Conservation (phyloP, 2,888 invertebrate genomes). For the Pachliopta kotzebuea region DNA sequence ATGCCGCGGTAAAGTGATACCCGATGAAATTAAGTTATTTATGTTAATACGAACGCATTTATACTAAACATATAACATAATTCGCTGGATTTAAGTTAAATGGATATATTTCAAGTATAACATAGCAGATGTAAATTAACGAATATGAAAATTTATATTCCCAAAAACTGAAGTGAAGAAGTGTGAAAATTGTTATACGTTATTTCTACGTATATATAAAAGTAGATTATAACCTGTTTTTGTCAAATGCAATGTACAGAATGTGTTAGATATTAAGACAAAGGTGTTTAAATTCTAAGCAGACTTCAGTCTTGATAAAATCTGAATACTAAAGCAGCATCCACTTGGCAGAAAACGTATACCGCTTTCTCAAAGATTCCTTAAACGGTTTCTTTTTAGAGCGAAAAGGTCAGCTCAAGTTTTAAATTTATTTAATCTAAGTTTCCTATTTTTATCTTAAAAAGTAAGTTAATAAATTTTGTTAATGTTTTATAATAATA, state of each 20-base stretch:
- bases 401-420: neutral
- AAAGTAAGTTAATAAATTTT: too few relatives aligned
- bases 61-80: neutral
- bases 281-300: neutral
- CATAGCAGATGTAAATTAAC: neutral
- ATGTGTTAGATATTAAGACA: neutral
- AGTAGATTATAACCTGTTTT: too few relatives aligned
- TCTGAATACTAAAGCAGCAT: neutral
- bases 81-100: neutral
- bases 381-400: neutral
- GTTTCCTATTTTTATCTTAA: neutral
- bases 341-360: neutral
- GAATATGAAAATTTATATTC: too few relatives aligned
- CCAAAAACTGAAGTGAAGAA: too few relatives aligned
- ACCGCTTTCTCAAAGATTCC: constrained; percentile 1
- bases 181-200: too few relatives aligned
- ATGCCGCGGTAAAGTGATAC: constrained; percentile 1
- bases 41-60: constrained; percentile 4
- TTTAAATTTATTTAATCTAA: neutral
- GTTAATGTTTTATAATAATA: too few relatives aligned
- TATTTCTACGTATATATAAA: too few relatives aligned
- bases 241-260: too few relatives aligned
- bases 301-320: neutral
- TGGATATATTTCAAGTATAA: neutral
- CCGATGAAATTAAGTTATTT: constrained; percentile 21